Evolutionary conservation across 2,797 vertebrate species (phyloP).

Genomic region (Halcyon chelicuti): DNA sequence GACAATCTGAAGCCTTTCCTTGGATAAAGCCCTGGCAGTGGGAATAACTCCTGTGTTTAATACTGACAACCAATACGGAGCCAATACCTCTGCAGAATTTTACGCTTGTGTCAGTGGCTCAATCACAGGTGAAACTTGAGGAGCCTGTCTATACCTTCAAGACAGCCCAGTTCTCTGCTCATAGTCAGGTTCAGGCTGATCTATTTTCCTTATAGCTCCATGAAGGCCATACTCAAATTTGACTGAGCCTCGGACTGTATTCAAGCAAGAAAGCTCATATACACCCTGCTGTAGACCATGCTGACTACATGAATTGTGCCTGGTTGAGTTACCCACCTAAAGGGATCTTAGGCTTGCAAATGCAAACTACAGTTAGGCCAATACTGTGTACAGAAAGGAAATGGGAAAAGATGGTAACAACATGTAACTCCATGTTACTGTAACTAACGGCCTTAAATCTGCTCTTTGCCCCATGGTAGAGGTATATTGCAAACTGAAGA

Average conservation of each 20-base stretch:
- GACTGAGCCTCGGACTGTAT: fast-evolving
- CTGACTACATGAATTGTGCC: not conserved
- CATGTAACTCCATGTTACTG: not conserved
- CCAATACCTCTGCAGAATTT: not conserved
- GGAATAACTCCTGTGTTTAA: not conserved
- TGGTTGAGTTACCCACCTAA: not conserved
- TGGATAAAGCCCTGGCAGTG: not conserved
- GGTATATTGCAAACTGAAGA: not conserved
- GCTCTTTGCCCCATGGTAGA: not conserved
- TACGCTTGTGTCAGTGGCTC: not conserved
- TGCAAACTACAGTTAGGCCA: not conserved
- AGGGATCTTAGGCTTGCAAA: not conserved
- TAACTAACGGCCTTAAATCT: not conserved
- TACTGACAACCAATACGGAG: not conserved
- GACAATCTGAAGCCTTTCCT: not conserved
- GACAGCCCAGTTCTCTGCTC: not conserved
- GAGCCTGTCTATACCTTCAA: not conserved
- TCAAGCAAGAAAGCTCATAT: fast-evolving
- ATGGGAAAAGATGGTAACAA: not conserved
- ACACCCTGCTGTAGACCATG: not conserved
- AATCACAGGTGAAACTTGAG: not conserved
- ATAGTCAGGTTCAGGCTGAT: fast-evolving
- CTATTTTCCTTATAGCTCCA: not conserved
- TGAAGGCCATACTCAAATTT: not conserved
- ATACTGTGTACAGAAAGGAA: not conserved